phyloP scores from a whole-genome alignment of 2,113 vertebrate species.

The Mustela nigripes region DNA sequence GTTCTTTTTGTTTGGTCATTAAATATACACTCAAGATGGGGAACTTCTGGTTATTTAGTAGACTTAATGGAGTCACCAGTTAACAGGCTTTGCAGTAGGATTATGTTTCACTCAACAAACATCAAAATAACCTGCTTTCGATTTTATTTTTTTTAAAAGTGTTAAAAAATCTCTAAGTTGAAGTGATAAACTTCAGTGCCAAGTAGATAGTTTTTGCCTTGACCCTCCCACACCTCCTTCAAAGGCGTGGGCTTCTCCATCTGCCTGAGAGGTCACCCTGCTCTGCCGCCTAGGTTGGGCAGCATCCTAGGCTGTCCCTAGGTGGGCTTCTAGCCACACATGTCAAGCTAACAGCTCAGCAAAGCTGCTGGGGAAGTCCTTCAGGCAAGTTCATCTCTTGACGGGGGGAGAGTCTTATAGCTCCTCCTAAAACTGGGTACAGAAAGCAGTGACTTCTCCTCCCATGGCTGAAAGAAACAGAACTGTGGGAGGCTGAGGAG shows the following conservation, averaged over 20 bases:
- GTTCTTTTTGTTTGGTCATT: background rate
- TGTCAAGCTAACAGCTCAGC: background rate
- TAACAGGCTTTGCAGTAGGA: background rate
- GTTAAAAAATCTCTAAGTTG: background rate
- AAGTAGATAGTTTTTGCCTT: background rate
- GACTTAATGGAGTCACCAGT: constrained; percentile 26
- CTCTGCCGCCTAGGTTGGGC: too few relatives aligned
- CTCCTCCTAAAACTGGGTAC: background rate
- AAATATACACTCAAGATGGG: background rate
- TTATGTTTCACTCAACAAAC: background rate
- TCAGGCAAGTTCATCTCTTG: background rate
- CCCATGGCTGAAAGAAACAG: background rate
- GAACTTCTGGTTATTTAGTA: background rate
- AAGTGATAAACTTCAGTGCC: background rate
- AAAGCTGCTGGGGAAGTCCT: background rate
- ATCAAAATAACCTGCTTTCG: background rate
- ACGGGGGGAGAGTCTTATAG: background rate
- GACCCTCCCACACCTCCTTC: background rate
- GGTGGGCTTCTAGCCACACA: background rate
- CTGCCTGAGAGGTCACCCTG: background rate
- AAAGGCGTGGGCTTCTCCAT: background rate
- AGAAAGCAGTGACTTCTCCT: background rate
- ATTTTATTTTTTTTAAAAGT: background rate
- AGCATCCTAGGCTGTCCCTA: background rate
- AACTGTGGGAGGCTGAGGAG: background rate